phyloP scores from a whole-genome alignment of 1,140 invertebrate genomes.

The Bradysia coprophila region DNA sequence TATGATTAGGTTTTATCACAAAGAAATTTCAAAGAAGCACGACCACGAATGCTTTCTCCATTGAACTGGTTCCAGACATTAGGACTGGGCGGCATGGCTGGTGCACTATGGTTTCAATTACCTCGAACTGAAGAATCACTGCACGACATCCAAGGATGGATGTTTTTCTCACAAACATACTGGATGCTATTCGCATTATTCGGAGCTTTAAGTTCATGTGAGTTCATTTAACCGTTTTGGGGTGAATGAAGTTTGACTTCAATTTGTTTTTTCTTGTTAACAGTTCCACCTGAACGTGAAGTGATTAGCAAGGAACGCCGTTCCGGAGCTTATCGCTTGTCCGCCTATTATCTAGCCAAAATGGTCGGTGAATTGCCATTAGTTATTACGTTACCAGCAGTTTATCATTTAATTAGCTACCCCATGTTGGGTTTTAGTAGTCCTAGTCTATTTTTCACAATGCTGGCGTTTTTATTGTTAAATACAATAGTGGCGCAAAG shows the following conservation, averaged over 20 bases:
- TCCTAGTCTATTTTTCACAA: conserved; percentile 43
- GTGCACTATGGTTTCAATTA: conserved; percentile 63
- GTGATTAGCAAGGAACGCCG: conserved; percentile 68
- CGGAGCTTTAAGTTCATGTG: conserved; percentile 52
- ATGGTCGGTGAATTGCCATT: conserved; percentile 68
- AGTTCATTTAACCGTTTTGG: conserved; percentile 8
- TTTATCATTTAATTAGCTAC: conserved; percentile 65
- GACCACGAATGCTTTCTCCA: conserved; percentile 58
- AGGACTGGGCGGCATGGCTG: conserved; percentile 50
- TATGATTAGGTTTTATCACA: conserved; percentile 48
- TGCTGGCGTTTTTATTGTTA: conserved; percentile 53
- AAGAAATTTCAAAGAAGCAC: conserved; percentile 62
- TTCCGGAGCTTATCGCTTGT: conserved; percentile 64
- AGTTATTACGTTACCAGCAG: conserved; percentile 55
- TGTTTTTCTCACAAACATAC: conserved; percentile 73
- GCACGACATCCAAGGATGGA: conserved; percentile 68
- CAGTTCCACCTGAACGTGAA: conserved; percentile 65
- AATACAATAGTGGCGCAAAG: conserved; percentile 68
- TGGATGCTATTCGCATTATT: conserved; percentile 77
- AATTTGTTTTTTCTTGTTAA: conserved; percentile 1
- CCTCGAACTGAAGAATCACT: conserved; percentile 53
- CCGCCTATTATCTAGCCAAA: conserved; percentile 72
- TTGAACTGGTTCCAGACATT: conserved; percentile 68
- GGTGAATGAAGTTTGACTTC: not conserved
- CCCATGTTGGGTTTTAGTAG: conserved; percentile 46